phyloP scores from a whole-genome alignment of 2,797 vertebrate genomes.

The Paramormyrops hopkinsi region DNA sequence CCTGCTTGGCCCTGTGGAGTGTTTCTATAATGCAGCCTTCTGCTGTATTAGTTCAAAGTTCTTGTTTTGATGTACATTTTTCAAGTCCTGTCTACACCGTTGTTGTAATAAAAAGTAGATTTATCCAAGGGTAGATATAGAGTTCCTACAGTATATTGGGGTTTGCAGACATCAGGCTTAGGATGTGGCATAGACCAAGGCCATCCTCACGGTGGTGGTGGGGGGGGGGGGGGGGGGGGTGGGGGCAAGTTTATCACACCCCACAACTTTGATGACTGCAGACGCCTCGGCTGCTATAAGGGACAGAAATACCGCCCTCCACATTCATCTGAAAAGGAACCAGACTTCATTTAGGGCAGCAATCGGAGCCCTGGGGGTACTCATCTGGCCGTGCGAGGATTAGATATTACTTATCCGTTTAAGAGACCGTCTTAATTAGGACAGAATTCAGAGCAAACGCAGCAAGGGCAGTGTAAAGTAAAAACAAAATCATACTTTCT shows the following conservation, averaged over 20 bases:
- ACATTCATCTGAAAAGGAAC: neutral
- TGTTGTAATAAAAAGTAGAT: neutral
- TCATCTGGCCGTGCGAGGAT: neutral
- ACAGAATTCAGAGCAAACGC: neutral
- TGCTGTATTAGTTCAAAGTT: neutral
- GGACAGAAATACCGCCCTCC: neutral
- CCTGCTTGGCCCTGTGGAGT: neutral
- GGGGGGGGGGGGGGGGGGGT: neutral
- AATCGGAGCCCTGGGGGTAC: neutral
- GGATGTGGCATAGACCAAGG: conserved; percentile 18
- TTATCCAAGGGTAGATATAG: neutral
- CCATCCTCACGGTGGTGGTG: conserved; percentile 23
- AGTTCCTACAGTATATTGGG: conserved; percentile 15
- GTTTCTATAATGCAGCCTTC: neutral
- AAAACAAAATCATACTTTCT: neutral
- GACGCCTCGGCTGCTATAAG: neutral
- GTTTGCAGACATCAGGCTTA: conserved; percentile 25
- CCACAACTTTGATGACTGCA: neutral
- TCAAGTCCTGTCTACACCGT: neutral
- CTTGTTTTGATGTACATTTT: neutral
- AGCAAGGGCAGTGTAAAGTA: neutral
- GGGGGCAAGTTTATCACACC: neutral
- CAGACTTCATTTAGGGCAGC: neutral
- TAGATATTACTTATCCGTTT: neutral
- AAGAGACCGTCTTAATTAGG: neutral